Base-by-base conservation (phyloP, 2,888 invertebrate species). In the Lydus trimaculatus region DNA sequence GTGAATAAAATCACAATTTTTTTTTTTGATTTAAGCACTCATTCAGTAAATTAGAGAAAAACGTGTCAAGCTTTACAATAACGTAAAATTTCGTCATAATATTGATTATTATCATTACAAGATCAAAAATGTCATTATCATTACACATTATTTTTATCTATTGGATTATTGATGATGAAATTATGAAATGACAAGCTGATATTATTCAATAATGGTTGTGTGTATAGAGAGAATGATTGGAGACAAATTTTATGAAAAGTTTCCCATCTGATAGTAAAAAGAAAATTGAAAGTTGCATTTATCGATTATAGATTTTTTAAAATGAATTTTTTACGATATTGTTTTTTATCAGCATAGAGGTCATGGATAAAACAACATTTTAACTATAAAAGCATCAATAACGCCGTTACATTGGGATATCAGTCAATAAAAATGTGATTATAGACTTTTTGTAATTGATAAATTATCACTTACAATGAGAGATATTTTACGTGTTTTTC, bases 281-380 rank as follows among this genome's bases (percentile, higher is more conserved):
- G 7, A 17, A n/a, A 68, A 64, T 58, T 65, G 62, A 68, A 68
- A 68, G 65, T 64, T 68, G 68, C 58, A 62, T 61, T 33, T 62
- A 68, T 68, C 64, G 68, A 68, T 68, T 67, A 36, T 15, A 4
- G 17, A 2, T 20, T 48, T 48, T 48, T 48, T 23, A 9, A 20
- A 17, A 20, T 48, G 64, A 31, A 64, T 64, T 64, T 67, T 67
- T 61, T 20, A 9, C 20, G 1, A 2, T 20, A 20, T 48, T 48
- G 11, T 23, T 9, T 48, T 48, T 20, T 48, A 11, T 8, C 43
- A 1, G 11, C 7, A 43, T n/a, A 6, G 20, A 20, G 48, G 48
- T 48, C 20, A 48, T 48, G 48, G 48, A 48, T 48, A 48, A 20
- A 48, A 20, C 20, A 48, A 20, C 8, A 2, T 36, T 36, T 36